Evolutionary conservation across 2,113 vertebrate genomes (phyloP).

Genomic region (Sinocyclocheilus rhinocerous): DNA sequence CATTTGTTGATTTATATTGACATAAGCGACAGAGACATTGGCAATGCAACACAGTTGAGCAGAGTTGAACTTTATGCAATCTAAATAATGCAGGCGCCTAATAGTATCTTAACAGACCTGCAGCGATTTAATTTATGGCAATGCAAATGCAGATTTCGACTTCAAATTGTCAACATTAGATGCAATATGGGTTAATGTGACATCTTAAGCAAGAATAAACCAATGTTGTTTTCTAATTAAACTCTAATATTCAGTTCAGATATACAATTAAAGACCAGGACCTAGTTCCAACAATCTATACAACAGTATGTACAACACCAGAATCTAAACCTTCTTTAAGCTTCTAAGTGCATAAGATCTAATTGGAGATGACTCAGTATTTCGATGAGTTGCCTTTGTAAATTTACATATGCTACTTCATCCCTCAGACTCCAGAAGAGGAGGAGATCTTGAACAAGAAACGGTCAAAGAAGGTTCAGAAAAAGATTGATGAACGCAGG

Average conservation of each 20-base stretch:
- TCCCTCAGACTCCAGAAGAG: slow-evolving; percentile 89
- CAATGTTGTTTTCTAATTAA: not conserved
- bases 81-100: not conserved
- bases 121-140: not conserved
- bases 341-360: slow-evolving; percentile 70
- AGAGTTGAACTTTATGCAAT: not conserved
- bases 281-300: not conserved
- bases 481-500: slow-evolving; percentile 93
- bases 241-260: not conserved
- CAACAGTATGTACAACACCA: not conserved
- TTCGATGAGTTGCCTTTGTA: not conserved
- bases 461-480: slow-evolving; percentile 95
- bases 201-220: not conserved
- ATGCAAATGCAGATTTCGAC: not conserved
- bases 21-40: not conserved
- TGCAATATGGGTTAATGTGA: not conserved
- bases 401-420: not conserved
- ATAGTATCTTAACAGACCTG: not conserved
- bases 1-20: not conserved
- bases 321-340: not conserved
- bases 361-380: too few relatives aligned
- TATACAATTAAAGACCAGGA: not conserved
- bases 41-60: not conserved
- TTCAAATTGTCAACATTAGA: not conserved
- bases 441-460: slow-evolving; percentile 97